Conservation (phyloP, 2,888 invertebrate genomes). For the Euzophera pinguis region DNA sequence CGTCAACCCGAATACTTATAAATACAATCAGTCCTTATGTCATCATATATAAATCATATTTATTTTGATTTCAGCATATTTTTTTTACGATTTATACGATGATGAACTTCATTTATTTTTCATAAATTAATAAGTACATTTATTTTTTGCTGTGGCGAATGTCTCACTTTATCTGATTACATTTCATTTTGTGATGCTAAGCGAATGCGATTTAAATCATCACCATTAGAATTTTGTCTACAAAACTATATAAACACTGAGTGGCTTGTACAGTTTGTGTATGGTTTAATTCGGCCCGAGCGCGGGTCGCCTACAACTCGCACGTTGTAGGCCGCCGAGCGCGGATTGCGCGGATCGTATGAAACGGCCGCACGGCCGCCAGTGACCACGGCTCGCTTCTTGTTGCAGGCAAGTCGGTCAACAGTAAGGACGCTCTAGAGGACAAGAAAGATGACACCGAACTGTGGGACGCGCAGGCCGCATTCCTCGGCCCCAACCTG, state of each 20-base stretch:
- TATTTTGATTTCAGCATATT: too few relatives aligned
- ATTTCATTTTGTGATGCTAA: background rate
- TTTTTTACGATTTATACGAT: too few relatives aligned
- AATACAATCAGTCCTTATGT: too few relatives aligned
- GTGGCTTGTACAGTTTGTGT: too few relatives aligned
- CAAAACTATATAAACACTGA: too few relatives aligned
- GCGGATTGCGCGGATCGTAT: background rate
- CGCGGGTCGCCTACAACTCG: too few relatives aligned
- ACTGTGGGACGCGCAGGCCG: conserved; percentile 96
- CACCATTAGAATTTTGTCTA: too few relatives aligned
- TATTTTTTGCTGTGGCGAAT: conserved; percentile 1
- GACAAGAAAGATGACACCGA: conserved; percentile 91
- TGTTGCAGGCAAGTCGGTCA: conserved; percentile 83
- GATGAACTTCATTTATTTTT: too few relatives aligned
- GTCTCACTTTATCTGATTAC: background rate
- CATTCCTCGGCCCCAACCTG: conserved; percentile 96
- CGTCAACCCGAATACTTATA: too few relatives aligned
- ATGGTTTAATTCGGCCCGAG: too few relatives aligned
- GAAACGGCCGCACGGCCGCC: conserved; percentile 28
- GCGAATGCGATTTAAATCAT: background rate
- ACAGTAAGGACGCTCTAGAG: conserved; percentile 81
- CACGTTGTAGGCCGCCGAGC: background rate
- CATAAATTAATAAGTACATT: background rate
- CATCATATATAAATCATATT: too few relatives aligned
- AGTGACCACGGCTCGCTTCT: conserved; percentile 57